A percentile compares a stretch with the other conserved stretches of the same genome.
These are phyloP conservation scores for Ethmia dodecea DNA, from an alignment of 2,888 invertebrate genomes.

Conservation along the genomic window DNA sequence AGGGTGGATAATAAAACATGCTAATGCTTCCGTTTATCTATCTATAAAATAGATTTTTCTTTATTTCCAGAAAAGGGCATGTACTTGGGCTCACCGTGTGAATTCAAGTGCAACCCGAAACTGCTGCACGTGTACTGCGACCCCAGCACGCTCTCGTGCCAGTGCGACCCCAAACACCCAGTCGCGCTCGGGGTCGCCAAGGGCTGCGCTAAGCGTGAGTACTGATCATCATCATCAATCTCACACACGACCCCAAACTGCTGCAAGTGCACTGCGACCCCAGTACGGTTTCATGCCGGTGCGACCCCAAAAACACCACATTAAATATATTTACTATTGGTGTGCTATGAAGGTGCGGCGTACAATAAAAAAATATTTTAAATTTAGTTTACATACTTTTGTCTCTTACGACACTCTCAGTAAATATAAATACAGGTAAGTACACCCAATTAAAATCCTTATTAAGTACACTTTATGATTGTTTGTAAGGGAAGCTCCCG, in stretches of 20 bases:
- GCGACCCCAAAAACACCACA: no score
- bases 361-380: neutral
- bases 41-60: no score
- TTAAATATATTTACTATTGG: no score
- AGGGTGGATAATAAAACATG: no score
- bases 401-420: no score
- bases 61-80: slow-evolving; percentile 84
- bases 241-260: neutral
- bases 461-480: no score
- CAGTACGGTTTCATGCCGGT: neutral
- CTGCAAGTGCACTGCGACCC: neutral
- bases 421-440: no score
- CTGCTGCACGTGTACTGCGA: slow-evolving; percentile 89
- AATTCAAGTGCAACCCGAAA: slow-evolving; percentile 83
- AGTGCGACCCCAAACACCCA: slow-evolving; percentile 89
- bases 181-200: slow-evolving; percentile 85
- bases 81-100: slow-evolving; percentile 89
- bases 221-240: neutral
- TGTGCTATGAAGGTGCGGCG: no score
- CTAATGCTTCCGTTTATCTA: no score
- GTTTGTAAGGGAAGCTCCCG: no score
- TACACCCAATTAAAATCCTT: no score
- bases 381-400: neutral
- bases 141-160: slow-evolving; percentile 81
- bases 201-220: slow-evolving; percentile 85